Evolutionary conservation across 2,113 vertebrate species (phyloP).

Genomic region (Helogale parvula): DNA sequence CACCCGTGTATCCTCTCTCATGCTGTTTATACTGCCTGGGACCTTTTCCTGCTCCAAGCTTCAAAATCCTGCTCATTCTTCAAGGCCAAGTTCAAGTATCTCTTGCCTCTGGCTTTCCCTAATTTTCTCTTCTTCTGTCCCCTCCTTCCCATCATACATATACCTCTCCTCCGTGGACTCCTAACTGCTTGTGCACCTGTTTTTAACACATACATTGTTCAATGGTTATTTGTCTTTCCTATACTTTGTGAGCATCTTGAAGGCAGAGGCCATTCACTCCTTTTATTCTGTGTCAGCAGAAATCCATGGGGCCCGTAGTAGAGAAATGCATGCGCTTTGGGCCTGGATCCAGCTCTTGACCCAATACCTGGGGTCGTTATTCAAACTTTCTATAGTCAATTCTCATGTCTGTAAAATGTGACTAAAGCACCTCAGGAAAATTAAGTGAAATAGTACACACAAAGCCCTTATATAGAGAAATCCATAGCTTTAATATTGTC

Average conservation of each 20-base stretch:
- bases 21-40: neutral
- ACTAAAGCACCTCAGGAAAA: neutral
- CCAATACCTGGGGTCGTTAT: accelerated
- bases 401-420: neutral
- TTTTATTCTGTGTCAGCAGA: neutral
- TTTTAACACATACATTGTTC: neutral
- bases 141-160: neutral
- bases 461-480: neutral
- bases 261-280: neutral
- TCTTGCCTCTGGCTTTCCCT: neutral
- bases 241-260: neutral
- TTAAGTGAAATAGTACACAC: neutral
- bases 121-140: neutral
- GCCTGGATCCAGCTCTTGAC: neutral
- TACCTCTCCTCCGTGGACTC: too few species aligned
- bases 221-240: neutral
- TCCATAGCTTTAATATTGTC: neutral
- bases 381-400: neutral
- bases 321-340: neutral
- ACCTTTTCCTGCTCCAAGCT: neutral
- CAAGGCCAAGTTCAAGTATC: neutral
- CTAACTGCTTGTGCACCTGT: neutral
- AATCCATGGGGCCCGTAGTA: neutral
- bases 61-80: neutral
- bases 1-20: neutral